Base-by-base conservation (phyloP, 2,797 vertebrate genomes). In the Perodicticus potto region DNA sequence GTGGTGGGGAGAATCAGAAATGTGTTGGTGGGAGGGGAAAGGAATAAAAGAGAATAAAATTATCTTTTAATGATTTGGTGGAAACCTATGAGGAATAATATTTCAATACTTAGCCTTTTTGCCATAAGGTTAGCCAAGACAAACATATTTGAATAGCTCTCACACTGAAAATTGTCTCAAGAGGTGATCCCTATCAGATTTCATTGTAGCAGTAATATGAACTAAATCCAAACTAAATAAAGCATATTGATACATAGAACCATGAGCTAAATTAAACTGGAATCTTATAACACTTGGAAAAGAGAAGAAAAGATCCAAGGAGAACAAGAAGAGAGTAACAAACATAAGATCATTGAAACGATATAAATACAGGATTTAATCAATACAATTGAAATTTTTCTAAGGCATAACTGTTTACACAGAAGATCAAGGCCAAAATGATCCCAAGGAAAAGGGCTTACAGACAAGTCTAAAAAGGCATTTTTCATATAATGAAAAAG, bases 401-500 rank as follows among this genome's bases (percentile, higher is more conserved):
- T 86, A 87, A 92, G 19, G n/a, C 9, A 85, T 72, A 93, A 89
- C 6, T 90, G 37, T 90, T 85, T 87, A 93, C 23, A 81, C 29
- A 91, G 89, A 93, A 70, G 27, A 73, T 74, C 77, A 74, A 40
- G 14, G 27, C 25, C 45, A 76, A 2, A 17, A 12, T 90, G 40
- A 72, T 77, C 49, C 45, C 57, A 93, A 90, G 78, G 5, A 92
- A 6, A 88, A 88, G 17, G 32, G 20, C 55, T 69, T 81, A 77
- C 43, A 81, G 7, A 80, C 40, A 81, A 86, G 22, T 55, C 59
- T 94, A 84, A 76, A 96, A 92, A 96, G 89, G 25, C 16, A 94
- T 65, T 81, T 83, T 89, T 63, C 45, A n/a, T n/a, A n/a, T n/a
- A n/a, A n/a, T n/a, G n/a, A 87, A 90, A 84, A 74, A n/a, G 59